Conservation (phyloP, 2,797 vertebrate species). For the Sebastes oblongus region DNA sequence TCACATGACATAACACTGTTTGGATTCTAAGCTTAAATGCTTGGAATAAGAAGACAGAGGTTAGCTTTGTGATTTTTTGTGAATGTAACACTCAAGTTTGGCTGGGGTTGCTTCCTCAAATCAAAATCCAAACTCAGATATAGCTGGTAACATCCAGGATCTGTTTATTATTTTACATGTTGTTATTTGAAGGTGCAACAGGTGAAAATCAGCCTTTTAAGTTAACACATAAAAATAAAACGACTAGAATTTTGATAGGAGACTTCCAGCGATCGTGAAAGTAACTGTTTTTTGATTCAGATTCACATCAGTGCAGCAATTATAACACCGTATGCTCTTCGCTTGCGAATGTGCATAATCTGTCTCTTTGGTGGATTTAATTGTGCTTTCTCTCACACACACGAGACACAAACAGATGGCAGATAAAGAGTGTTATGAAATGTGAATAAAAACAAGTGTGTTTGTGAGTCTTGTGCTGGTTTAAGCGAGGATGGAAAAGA, state of each 20-base stretch:
- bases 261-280: not conserved
- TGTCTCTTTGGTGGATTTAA: slow-evolving; percentile 4
- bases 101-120: rapidly evolving
- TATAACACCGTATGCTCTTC: slow-evolving; percentile 8
- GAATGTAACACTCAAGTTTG: rapidly evolving
- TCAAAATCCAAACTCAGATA: no score
- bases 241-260: not conserved
- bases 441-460: not conserved
- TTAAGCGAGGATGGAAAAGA: not conserved
- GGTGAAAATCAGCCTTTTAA: not conserved
- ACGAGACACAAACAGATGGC: slow-evolving; percentile 2
- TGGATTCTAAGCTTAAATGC: rapidly evolving
- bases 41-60: rapidly evolving
- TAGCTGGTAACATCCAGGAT: no score
- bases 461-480: not conserved
- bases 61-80: no score
- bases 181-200: not conserved
- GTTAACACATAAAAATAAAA: not conserved
- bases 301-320: slow-evolving; percentile 1
- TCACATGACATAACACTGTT: no score
- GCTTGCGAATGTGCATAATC: not conserved
- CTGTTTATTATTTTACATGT: no score
- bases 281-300: not conserved
- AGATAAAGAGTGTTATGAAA: not conserved
- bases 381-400: not conserved